These are phyloP conservation scores for Motacilla tschutschensis DNA, from an alignment of 2,113 vertebrate genomes.

Conservation along the genomic window DNA sequence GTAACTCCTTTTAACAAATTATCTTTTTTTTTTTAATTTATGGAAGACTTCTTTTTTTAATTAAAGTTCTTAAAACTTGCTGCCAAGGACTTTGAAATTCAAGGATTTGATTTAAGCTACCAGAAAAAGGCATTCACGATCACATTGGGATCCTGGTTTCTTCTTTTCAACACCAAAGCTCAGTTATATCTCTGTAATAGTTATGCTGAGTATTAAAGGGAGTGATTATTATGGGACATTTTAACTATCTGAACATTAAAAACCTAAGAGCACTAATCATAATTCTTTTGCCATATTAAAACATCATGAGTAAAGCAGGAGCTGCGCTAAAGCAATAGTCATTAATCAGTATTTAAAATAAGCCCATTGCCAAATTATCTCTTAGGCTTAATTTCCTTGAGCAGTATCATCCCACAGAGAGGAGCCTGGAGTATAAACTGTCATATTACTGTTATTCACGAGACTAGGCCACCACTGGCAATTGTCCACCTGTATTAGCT, in stretches of 20 bases:
- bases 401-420: conserved; percentile 40
- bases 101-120: conserved; percentile 56
- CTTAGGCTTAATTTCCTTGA: conserved; percentile 45
- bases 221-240: conserved; percentile 30
- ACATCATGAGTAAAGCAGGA: conserved; percentile 48
- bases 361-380: conserved; percentile 34
- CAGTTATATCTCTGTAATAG: conserved; percentile 51
- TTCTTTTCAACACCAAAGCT: conserved; percentile 8
- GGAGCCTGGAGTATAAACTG: not conserved
- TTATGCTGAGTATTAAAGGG: conserved; percentile 53
- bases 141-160: conserved; percentile 14
- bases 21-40: conserved; percentile 21
- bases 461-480: not conserved
- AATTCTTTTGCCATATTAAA: conserved; percentile 53
- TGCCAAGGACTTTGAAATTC: conserved; percentile 45
- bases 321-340: conserved; percentile 43
- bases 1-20: not conserved
- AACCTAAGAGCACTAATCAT: conserved; percentile 51
- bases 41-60: conserved; percentile 34
- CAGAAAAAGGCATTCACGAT: conserved; percentile 4
- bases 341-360: conserved; percentile 58
- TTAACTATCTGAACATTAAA: conserved; percentile 50
- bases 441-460: not conserved
- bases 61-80: conserved; percentile 52
- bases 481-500: conserved; percentile 1